Evolutionary conservation across 2,113 vertebrate species (phyloP).

Genomic region (Paracanthobrama guichenoti): DNA sequence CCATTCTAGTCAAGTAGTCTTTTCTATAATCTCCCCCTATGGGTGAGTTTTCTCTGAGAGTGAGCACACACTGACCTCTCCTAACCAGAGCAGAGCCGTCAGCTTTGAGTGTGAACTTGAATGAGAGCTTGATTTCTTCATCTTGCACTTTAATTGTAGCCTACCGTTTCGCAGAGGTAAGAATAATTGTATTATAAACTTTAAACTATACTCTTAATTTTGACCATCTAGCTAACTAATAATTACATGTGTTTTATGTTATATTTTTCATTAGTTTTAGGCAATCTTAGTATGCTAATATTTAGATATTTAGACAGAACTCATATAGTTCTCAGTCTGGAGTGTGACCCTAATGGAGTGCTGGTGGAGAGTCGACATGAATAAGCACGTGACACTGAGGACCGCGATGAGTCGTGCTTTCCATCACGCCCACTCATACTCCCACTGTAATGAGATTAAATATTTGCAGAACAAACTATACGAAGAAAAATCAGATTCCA

Average conservation of each 20-base stretch:
- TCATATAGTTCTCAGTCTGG: neutral
- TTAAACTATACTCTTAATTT: neutral
- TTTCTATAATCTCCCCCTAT: neutral
- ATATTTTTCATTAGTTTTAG: too few species aligned
- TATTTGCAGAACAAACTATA: slow-evolving; percentile 27
- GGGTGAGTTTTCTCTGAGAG: slow-evolving; percentile 2
- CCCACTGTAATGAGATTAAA: slow-evolving; percentile 28
- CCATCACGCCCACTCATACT: slow-evolving; percentile 13
- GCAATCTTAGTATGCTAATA: neutral
- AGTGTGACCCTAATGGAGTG: neutral
- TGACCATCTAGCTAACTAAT: neutral
- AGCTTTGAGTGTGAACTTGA: neutral
- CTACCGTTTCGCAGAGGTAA: slow-evolving; percentile 15
- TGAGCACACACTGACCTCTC: neutral
- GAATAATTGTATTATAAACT: neutral
- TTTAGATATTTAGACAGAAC: neutral
- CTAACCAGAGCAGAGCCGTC: neutral
- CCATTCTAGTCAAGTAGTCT: neutral
- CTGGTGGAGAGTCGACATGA: neutral
- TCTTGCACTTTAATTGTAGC: neutral
- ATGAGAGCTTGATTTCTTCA: neutral
- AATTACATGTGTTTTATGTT: neutral
- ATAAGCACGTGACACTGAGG: slow-evolving; percentile 11
- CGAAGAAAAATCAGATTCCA: neutral
- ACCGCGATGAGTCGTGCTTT: neutral